These are phyloP conservation scores for Odontomachus brunneus DNA, from an alignment of 1,140 invertebrate genomes.

Conservation along the genomic window DNA sequence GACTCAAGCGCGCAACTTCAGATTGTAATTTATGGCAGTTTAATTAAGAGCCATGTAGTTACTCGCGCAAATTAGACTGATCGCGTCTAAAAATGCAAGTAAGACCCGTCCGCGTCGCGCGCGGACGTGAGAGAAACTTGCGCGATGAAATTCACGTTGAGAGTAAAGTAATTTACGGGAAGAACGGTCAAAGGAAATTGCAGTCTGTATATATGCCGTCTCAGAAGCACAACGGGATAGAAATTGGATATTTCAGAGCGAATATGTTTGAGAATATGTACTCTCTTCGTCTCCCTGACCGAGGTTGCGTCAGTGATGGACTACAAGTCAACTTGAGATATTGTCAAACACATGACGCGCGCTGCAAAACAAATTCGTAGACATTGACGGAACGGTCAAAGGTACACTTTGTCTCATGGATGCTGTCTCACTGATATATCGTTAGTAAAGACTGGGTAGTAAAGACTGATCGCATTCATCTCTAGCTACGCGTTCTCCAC, in stretches of 20 bases:
- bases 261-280: conserved; percentile 43
- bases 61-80: too few species aligned
- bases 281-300: neutral
- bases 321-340: neutral
- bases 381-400: neutral
- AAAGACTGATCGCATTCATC: too few species aligned
- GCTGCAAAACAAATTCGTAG: neutral
- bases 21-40: too few species aligned
- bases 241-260: neutral
- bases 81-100: neutral
- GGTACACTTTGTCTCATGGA: too few species aligned
- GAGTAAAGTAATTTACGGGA: conserved; percentile 4
- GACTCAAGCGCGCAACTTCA: too few species aligned
- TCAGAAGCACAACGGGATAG: neutral
- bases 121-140: neutral
- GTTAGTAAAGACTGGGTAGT: too few species aligned
- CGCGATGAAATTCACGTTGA: neutral
- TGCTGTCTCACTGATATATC: too few species aligned
- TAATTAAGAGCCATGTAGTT: too few species aligned
- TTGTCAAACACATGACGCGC: neutral
- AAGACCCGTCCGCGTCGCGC: neutral
- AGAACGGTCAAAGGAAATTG: conserved; percentile 50
- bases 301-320: neutral
- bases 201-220: neutral
- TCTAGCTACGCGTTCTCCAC: too few species aligned